Conservation (phyloP, 1,140 invertebrate genomes). For the Bombus difficillimus region DNA sequence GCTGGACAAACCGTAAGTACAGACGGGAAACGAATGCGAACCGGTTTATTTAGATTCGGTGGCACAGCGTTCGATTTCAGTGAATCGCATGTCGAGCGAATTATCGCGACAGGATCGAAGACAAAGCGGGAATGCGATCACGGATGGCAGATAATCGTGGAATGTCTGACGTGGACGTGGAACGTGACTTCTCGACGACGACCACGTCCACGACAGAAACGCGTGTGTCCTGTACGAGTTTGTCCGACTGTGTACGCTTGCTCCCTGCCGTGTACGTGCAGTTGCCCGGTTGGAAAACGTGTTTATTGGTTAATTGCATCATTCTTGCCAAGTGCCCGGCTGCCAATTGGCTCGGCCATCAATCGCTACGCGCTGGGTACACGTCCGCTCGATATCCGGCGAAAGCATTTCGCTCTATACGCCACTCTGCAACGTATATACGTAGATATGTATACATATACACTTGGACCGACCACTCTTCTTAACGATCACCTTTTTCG, state of each 20-base stretch:
- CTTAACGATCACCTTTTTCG: not conserved
- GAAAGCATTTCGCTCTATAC: slow-evolving; percentile 63
- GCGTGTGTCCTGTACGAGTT: not conserved
- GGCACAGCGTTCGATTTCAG: not conserved
- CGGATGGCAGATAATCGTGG: slow-evolving; percentile 16
- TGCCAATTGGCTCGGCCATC: slow-evolving; percentile 77
- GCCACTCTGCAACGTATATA: not conserved
- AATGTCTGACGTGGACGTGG: not conserved
- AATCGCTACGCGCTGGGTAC: slow-evolving; percentile 68
- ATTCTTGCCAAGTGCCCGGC: slow-evolving; percentile 76
- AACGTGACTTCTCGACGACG: slow-evolving; percentile 49
- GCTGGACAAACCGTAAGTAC: not conserved
- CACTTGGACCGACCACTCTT: not conserved
- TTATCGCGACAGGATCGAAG: slow-evolving; percentile 11
- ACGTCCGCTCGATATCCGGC: slow-evolving; percentile 63
- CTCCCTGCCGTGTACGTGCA: slow-evolving; percentile 36
- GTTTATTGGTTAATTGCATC: slow-evolving; percentile 80
- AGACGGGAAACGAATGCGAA: too few species aligned
- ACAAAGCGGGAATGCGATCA: slow-evolving; percentile 6
- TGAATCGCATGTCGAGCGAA: not conserved
- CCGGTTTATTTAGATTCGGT: slow-evolving; percentile 7
- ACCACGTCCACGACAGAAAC: slow-evolving; percentile 8
- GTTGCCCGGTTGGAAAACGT: slow-evolving; percentile 73
- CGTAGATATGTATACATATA: not conserved
- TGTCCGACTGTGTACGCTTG: slow-evolving; percentile 11